These are phyloP conservation scores for Hippoglossus hippoglossus DNA, from an alignment of 2,797 vertebrate genomes.

Conservation along the genomic window DNA sequence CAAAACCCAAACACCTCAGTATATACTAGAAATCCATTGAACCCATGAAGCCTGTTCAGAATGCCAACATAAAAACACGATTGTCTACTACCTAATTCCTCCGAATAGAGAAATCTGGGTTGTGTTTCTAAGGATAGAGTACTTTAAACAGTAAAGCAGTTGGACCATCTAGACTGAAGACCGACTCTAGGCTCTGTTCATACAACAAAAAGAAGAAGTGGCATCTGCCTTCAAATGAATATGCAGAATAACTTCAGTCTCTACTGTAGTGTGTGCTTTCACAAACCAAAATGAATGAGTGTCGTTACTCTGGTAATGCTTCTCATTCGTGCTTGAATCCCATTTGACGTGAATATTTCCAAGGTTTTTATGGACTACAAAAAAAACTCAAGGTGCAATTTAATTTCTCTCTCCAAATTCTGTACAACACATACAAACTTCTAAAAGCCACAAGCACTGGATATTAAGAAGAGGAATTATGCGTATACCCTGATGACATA, in stretches of 20 bases:
- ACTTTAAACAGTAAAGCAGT: constrained; percentile 48
- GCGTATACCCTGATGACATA: neutral
- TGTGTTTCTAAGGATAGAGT: constrained; percentile 46
- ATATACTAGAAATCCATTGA: neutral
- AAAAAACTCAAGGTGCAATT: neutral
- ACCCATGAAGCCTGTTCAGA: neutral
- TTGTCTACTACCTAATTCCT: constrained; percentile 33
- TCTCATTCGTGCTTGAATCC: neutral
- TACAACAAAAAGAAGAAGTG: constrained; percentile 25
- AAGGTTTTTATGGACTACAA: neutral
- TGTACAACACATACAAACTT: neutral
- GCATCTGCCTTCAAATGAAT: constrained; percentile 59
- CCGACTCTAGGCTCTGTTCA: constrained; percentile 37
- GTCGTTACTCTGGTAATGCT: neutral
- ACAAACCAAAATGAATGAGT: constrained; percentile 4
- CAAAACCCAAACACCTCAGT: constrained; percentile 9
- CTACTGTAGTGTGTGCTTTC: constrained; percentile 8
- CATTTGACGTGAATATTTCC: neutral
- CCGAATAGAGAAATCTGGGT: constrained; percentile 57
- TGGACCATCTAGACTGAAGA: constrained; percentile 42
- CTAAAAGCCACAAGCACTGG: neutral
- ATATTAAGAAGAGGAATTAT: neutral
- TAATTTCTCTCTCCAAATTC: neutral
- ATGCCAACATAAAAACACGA: neutral
- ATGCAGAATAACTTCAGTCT: constrained; percentile 45